Evolutionary conservation across 2,888 invertebrate species (phyloP).

Genomic region (Tridacna gigas): DNA sequence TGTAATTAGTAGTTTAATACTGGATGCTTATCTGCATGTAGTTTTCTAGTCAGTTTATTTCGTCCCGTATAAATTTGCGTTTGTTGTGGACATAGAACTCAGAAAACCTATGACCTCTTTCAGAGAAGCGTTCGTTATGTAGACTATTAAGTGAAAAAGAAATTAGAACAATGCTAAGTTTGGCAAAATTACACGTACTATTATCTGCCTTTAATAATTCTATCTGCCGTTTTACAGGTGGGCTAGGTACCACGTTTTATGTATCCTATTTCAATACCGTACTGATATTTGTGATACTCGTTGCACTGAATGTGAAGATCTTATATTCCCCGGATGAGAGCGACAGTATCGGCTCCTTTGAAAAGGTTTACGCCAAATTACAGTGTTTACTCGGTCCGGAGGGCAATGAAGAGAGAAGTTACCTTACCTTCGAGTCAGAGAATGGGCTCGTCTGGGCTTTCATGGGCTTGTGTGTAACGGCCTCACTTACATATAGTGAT

Average conservation of each 20-base stretch:
- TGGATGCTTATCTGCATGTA: too few relatives aligned
- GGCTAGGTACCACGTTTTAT: slow-evolving; percentile 81
- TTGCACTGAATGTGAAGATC: slow-evolving; percentile 72
- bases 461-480: slow-evolving; percentile 73
- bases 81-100: too few relatives aligned
- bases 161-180: too few relatives aligned
- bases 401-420: slow-evolving; percentile 72
- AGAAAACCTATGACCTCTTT: too few relatives aligned
- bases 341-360: slow-evolving; percentile 62
- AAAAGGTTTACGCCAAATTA: slow-evolving; percentile 69
- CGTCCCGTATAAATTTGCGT: too few relatives aligned
- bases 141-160: too few relatives aligned
- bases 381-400: slow-evolving; percentile 68
- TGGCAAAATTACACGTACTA: too few relatives aligned
- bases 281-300: slow-evolving; percentile 73
- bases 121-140: too few relatives aligned
- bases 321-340: slow-evolving; percentile 64
- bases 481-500: slow-evolving; percentile 76
- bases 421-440: slow-evolving; percentile 75
- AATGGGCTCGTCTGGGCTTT: slow-evolving; percentile 74
- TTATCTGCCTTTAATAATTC: too few relatives aligned
- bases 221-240: slow-evolving; percentile 61
- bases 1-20: too few relatives aligned
- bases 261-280: slow-evolving; percentile 81
- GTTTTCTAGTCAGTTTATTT: too few relatives aligned